Evolutionary conservation across 2,888 invertebrate species (phyloP), one percentile per base, ranked within the genome.

Genomic region (Agrotis puta): DNA sequence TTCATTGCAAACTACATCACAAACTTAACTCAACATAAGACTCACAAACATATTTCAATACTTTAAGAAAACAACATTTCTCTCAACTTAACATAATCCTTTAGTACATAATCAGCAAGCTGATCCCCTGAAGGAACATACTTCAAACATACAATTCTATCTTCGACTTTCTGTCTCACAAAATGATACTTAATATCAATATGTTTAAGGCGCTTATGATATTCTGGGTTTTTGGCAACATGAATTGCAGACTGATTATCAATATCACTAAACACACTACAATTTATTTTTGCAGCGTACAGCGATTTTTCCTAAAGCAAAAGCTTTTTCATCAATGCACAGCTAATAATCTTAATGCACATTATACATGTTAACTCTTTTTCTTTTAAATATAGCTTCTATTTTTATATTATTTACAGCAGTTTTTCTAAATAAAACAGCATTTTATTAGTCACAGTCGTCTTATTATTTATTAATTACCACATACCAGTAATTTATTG

Each of bases 191-290:
- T 57, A 20, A 57, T 57, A 39, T 57, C 57, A 14, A 39, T 56
- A n/a, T 56, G 56, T 56, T 56, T 56, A n/a, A 56, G 33, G 33
- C n/a, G 56, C 57, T 56, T 56, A n/a, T 33, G 56, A 33, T 33
- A 33, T 58, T 58, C 57, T 58, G 57, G 22, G 43, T 43, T 57
- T 43, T 57, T 57, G 39, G 57, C 57, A 57, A 39, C 57, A 43
- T 43, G 39, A 13, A 57, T 57, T n/a, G n/a, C n/a, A n/a, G n/a
- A n/a, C 27, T 3, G 2, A 27, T 3, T 27, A 27, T 27, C 27
- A 27, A 27, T 27, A 27, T 27, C n/a, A n/a, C n/a, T n/a, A n/a
- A n/a, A n/a, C n/a, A n/a, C n/a, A n/a, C n/a, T n/a, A n/a, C n/a
- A n/a, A n/a, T n/a, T n/a, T n/a, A n/a, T n/a, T n/a, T n/a, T n/a